Conservation (phyloP, 2,113 vertebrate genomes). For the Globicephala melas region DNA sequence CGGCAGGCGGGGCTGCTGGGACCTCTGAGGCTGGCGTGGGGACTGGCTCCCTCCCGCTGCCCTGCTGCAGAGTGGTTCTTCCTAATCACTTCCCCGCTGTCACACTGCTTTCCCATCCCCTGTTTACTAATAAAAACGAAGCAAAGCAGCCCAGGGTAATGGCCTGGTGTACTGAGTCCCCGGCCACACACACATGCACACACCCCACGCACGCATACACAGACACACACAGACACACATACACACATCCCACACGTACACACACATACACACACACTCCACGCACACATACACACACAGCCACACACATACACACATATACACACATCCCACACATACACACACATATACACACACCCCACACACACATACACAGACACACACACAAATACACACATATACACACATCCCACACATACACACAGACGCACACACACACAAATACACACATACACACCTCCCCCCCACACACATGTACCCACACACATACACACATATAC, state of each 20-base stretch:
- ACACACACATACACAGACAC: rapidly evolving
- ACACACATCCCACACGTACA: no score
- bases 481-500: no score
- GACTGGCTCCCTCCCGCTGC: rapidly evolving
- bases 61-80: rapidly evolving
- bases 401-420: no score
- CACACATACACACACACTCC: neutral
- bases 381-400: rapidly evolving
- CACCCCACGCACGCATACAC: rapidly evolving
- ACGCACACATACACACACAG: rapidly evolving
- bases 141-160: neutral
- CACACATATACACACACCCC: no score
- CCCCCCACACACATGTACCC: no score
- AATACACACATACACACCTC: no score
- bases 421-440: no score
- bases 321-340: no score
- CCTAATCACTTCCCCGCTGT: rapidly evolving
- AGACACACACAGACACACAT: neutral
- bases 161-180: rapidly evolving
- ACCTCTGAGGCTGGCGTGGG: rapidly evolving
- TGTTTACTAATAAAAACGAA: neutral
- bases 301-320: rapidly evolving
- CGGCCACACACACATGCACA: neutral
- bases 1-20: no score
- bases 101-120: neutral